Conservation (phyloP, 2,888 invertebrate species). For the Incurvaria masculella region DNA sequence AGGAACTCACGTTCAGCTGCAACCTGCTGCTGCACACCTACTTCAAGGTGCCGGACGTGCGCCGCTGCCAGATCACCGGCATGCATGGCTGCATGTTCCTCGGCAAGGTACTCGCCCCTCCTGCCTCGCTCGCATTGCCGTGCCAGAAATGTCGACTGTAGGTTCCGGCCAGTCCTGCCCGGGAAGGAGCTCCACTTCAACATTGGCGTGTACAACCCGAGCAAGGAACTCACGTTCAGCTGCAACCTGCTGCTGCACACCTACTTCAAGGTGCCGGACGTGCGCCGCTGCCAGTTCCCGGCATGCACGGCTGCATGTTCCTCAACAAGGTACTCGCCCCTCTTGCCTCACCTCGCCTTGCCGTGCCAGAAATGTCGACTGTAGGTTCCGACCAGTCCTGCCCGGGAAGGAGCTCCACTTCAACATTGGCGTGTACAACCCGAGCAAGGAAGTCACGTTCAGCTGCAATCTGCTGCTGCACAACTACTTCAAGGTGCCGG, state of each 20-base stretch:
- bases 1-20: constrained; percentile 86
- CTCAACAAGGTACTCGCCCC: constrained; percentile 89
- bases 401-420: constrained; percentile 90
- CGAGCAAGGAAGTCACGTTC: constrained; percentile 87
- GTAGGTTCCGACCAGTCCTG: constrained; percentile 86
- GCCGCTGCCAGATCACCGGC: constrained; percentile 88
- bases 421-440: constrained; percentile 91
- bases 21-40: constrained; percentile 93
- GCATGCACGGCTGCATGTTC: constrained; percentile 87
- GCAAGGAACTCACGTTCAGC: constrained; percentile 85
- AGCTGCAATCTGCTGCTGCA: constrained; percentile 91
- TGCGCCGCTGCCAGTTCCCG: constrained; percentile 86
- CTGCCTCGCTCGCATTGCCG: too few species aligned
- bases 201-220: constrained; percentile 91
- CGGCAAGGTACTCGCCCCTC: constrained; percentile 85
- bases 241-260: constrained; percentile 94
- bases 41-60: constrained; percentile 93
- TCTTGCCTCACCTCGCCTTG: too few species aligned
- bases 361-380: too few species aligned
- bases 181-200: constrained; percentile 92
- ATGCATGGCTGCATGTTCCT: constrained; percentile 88
- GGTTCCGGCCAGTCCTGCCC: constrained; percentile 85
- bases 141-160: too few species aligned
- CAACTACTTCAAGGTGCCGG: constrained; percentile 95
- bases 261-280: constrained; percentile 95